Evolutionary conservation across 2,113 vertebrate species (phyloP), one percentile per base, ranked within the genome.

Genomic region (Pygoscelis adeliae): DNA sequence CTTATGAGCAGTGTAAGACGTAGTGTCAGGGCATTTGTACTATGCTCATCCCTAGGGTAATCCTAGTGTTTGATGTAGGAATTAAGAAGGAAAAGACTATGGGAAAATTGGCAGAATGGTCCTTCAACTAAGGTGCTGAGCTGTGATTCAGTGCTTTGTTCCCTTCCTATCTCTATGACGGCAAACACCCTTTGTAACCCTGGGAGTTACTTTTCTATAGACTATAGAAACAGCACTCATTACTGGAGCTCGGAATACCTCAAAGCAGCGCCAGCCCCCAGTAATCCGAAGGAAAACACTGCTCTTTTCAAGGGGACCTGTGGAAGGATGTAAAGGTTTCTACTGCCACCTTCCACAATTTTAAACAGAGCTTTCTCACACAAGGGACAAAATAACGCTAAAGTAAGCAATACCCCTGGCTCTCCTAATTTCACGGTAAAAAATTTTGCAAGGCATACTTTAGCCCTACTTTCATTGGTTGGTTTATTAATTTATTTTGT

Each of bases 91-190:
- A 50, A 61, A 81, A 61, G 19, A 32, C 23, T 20, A 26, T 2
- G 15, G n/a, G 29, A 14, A 55, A 82, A 63, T 1, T 29, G 44
- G 22, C 15, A 65, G 52, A 61, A 91, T 10, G 42, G 13, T 23
- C 7, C 27, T 63, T 18, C 30, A 74, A 0, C 42, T 6, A 19
- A 69, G 17, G 21, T 56, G 21, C 44, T 71, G 76, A 79, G 22
- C 59, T 84, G 21, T 47, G 42, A 44, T 47, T 89, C 76, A 30
- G 5, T 52, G 29, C 12, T 25, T 63, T 53, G 2, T 19, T 81
- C 49, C 27, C 8, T 50, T 83, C 49, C n/a, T 44, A 1, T 9
- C 53, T 61, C 55, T 46, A 8, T 0, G 1, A 16, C 0, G 2
- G 32, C 55, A 78, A 74, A 50, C 23, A 17, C 12, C 5, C 14